Base-by-base conservation (phyloP, 2,888 invertebrate genomes). In the Griposia aprilina region DNA sequence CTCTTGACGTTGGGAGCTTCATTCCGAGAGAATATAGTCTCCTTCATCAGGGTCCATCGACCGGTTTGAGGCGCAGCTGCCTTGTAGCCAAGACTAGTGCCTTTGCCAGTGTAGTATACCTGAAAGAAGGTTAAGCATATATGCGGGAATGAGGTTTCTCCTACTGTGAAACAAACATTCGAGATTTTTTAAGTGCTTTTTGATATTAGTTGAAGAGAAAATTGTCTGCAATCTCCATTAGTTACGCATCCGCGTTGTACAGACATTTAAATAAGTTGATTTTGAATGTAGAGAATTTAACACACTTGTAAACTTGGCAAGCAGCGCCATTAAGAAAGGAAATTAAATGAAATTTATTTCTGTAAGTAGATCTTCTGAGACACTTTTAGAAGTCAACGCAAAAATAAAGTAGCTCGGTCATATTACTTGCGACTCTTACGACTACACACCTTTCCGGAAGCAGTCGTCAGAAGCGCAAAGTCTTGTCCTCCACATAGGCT, bases 31-130 rank as follows among this genome's bases (percentile, higher is more conserved):
- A 96, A 94, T 10, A 95, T 85, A 0, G 96, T 97, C 74, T 97
- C 95, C 66, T 97, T 94, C 90, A 98, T 95, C 76, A 98, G 97
- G 0, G 97, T 97, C 98, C 98, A 98, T 81, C 97, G 97, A 84
- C 97, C 97, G 78, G 96, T 97, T 86, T 93, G 95, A 59, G 97
- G 97, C 88, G 96, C 96, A 4, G 95, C 91, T 10, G 93, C 94
- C 92, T 99, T 99, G 89, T 99, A 98, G 0, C 99, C 99, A 36
- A 99, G 96, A 68, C 98, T 98, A 52, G 98, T 97, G 0, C 98
- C 98, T 94, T 99, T 99, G 0, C 99, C 99, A 80, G 98, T 98
- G 92, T 98, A 99, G 89, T 98, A 97, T 15, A 99, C 98, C 98
- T 97, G 71, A 60, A 63, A 20, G 0, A 13, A 65, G 13, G 1